Percentiles rank a stretch among this genome's conserved stretches.
phyloP scores from a whole-genome alignment of 2,113 vertebrate species.

The Pelusios castaneus region DNA sequence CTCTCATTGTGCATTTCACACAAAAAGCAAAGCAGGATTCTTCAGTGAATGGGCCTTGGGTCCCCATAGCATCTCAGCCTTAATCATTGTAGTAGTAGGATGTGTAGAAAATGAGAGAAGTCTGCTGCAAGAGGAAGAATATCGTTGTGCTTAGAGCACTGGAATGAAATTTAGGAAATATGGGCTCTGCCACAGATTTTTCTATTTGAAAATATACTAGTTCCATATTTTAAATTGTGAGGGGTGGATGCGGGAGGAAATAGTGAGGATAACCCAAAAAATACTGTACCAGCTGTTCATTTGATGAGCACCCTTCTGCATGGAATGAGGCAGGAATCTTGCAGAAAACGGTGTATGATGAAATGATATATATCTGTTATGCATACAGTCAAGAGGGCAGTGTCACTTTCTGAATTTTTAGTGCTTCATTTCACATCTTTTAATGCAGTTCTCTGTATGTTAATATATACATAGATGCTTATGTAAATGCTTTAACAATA shows the following conservation, averaged over 20 bases:
- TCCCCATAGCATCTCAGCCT: too few relatives aligned
- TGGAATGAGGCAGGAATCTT: not conserved
- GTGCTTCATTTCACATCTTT: not conserved
- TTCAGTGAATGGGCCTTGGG: too few relatives aligned
- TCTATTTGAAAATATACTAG: not conserved
- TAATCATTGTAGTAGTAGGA: too few relatives aligned
- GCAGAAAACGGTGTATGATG: not conserved
- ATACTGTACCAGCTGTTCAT: not conserved
- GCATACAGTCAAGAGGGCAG: not conserved
- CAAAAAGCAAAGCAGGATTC: too few relatives aligned
- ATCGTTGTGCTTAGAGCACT: too few relatives aligned
- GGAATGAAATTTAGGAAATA: too few relatives aligned
- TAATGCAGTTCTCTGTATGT: not conserved
- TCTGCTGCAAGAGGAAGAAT: too few relatives aligned
- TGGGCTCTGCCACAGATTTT: not conserved
- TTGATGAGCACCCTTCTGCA: not conserved
- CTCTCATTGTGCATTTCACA: too few relatives aligned
- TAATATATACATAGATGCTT: not conserved
- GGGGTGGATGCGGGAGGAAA: not conserved
- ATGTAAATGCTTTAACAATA: not conserved
- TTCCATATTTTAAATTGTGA: not conserved
- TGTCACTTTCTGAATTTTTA: not conserved
- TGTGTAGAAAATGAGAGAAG: too few relatives aligned
- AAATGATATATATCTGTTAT: not conserved
- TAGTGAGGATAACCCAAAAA: not conserved